phyloP scores from a whole-genome alignment of 2,113 vertebrate species.

The Ciconia maguari region DNA sequence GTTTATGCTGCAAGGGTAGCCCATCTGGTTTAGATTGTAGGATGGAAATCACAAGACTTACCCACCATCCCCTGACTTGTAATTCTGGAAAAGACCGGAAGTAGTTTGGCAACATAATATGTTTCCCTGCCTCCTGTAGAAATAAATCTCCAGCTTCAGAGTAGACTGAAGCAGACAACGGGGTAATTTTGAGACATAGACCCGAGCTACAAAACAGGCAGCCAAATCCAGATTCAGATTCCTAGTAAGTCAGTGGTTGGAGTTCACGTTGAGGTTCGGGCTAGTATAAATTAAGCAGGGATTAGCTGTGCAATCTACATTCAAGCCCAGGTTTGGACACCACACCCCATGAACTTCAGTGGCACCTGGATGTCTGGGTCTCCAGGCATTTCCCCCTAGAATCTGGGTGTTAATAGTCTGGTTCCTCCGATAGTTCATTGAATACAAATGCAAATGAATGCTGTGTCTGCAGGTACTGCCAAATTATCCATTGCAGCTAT shows the following conservation, averaged over 20 bases:
- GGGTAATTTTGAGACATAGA: conserved; percentile 31
- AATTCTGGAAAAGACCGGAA: conserved; percentile 67
- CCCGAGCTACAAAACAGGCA: neutral
- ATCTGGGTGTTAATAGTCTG: neutral
- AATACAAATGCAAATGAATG: neutral
- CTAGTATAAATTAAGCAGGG: neutral
- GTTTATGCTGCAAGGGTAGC: conserved; percentile 31
- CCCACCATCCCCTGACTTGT: conserved; percentile 55
- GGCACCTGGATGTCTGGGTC: neutral
- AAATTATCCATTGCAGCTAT: neutral
- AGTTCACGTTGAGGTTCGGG: neutral
- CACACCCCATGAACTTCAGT: neutral
- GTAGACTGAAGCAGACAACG: conserved; percentile 62
- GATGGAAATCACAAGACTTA: conserved; percentile 67
- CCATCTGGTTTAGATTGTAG: conserved; percentile 74
- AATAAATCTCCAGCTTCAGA: conserved; percentile 55
- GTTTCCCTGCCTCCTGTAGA: conserved; percentile 57
- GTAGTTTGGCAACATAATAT: conserved; percentile 50
- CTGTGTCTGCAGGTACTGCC: neutral
- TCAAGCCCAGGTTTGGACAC: neutral
- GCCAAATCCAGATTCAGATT: neutral
- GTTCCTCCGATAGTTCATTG: neutral
- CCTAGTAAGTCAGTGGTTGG: neutral
- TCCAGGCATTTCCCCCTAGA: neutral
- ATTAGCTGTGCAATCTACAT: neutral